Evolutionary conservation across 2,113 vertebrate species (phyloP).

Genomic region (Panthera uncia): DNA sequence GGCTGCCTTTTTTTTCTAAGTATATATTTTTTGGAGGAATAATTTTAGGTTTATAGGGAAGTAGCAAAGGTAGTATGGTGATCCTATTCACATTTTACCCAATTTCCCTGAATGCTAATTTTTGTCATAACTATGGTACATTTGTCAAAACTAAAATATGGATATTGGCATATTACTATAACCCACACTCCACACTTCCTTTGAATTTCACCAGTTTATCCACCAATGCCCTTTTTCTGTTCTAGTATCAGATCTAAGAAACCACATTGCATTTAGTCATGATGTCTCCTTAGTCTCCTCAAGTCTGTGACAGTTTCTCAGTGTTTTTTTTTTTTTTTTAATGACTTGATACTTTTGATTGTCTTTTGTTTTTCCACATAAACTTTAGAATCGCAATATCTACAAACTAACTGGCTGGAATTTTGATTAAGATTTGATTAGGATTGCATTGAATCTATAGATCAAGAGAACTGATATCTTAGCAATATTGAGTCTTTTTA

Average conservation of each 20-base stretch:
- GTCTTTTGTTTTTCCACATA: not conserved
- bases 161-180: too few species aligned
- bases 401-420: not conserved
- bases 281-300: not conserved
- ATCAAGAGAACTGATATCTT: not conserved
- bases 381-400: not conserved
- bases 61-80: not conserved
- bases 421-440: not conserved
- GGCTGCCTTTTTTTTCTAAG: not conserved
- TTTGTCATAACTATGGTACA: not conserved
- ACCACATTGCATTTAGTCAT: not conserved
- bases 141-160: not conserved
- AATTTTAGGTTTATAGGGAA: not conserved
- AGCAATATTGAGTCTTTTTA: not conserved
- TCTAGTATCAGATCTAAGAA: not conserved
- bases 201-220: not conserved
- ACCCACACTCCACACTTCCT: not conserved
- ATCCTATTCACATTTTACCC: not conserved
- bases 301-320: not conserved
- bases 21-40: not conserved
- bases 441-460: not conserved
- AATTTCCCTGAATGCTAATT: not conserved
- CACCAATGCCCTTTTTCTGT: not conserved
- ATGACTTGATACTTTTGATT: not conserved
- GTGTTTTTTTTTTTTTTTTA: not conserved